Conservation (phyloP, 2,797 vertebrate genomes). For the Halcyon smyrnensis region DNA sequence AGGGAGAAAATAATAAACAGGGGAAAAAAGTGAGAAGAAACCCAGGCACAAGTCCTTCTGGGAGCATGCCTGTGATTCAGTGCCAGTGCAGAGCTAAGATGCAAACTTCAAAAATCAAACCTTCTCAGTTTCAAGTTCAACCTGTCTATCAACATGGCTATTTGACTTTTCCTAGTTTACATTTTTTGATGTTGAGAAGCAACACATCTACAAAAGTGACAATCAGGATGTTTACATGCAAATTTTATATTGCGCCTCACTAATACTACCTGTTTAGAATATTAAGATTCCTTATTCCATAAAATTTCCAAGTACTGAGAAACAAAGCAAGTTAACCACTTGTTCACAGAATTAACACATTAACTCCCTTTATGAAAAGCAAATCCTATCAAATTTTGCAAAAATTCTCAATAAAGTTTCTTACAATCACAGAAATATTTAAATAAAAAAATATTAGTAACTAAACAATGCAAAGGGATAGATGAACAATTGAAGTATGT, state of each 20-base stretch:
- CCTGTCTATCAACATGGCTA: neutral
- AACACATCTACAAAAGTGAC: neutral
- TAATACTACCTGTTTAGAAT: neutral
- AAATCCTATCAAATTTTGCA: neutral
- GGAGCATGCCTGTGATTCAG: neutral
- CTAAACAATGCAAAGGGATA: neutral
- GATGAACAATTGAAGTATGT: neutral
- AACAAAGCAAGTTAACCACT: neutral
- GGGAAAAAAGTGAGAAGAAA: neutral
- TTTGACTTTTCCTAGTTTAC: neutral
- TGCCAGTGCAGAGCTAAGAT: neutral
- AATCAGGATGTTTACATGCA: neutral
- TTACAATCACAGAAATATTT: neutral
- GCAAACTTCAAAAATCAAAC: neutral
- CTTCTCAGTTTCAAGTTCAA: neutral
- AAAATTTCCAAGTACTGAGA: neutral
- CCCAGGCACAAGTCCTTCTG: neutral
- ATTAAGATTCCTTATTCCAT: neutral
- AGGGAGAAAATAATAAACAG: neutral
- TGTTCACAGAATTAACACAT: neutral
- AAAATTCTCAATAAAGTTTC: neutral
- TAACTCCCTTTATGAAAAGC: neutral
- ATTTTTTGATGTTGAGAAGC: neutral
- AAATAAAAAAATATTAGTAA: neutral
- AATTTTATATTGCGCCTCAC: neutral